Percentiles rank a stretch among this genome's conserved stretches.
These are phyloP conservation scores for Centropyge bicolor DNA, from an alignment of 2,797 vertebrate species.

Conservation along the genomic window DNA sequence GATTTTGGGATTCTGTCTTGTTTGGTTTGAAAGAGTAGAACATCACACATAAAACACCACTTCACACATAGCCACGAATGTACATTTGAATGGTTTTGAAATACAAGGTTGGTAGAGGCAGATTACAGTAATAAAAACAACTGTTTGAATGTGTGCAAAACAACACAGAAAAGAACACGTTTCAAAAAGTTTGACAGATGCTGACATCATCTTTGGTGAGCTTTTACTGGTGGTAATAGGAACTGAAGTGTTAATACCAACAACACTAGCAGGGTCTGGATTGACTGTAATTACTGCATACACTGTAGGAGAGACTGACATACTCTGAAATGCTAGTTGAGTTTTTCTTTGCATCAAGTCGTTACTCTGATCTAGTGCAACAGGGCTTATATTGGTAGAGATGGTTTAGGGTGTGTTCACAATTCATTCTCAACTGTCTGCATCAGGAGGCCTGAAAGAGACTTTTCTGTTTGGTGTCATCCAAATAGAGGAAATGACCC, in stretches of 20 bases:
- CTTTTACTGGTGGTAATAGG: slow-evolving; percentile 6
- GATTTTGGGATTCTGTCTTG: neutral
- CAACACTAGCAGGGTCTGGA: slow-evolving; percentile 18
- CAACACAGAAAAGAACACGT: neutral
- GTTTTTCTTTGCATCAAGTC: slow-evolving; percentile 39
- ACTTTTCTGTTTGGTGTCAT: neutral
- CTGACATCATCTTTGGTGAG: slow-evolving; percentile 68
- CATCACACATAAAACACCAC: slow-evolving; percentile 11
- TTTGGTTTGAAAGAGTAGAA: slow-evolving; percentile 25
- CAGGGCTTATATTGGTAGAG: neutral
- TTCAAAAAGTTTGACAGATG: slow-evolving; percentile 4
- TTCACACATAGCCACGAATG: slow-evolving; percentile 7
- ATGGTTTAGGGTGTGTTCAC: neutral
- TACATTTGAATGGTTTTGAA: neutral
- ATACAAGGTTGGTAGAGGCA: neutral
- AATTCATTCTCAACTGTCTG: neutral
- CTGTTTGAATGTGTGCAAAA: neutral
- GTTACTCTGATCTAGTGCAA: slow-evolving; percentile 27
- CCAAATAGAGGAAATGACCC: neutral
- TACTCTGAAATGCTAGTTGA: neutral
- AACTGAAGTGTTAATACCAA: neutral
- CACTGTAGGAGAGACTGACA: neutral
- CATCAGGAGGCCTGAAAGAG: neutral
- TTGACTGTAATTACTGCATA: slow-evolving; percentile 24
- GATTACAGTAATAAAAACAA: neutral